Percentiles rank a stretch among this genome's conserved stretches.
phyloP scores from a whole-genome alignment of 2,797 vertebrate species.

The Streptopelia turtur region DNA sequence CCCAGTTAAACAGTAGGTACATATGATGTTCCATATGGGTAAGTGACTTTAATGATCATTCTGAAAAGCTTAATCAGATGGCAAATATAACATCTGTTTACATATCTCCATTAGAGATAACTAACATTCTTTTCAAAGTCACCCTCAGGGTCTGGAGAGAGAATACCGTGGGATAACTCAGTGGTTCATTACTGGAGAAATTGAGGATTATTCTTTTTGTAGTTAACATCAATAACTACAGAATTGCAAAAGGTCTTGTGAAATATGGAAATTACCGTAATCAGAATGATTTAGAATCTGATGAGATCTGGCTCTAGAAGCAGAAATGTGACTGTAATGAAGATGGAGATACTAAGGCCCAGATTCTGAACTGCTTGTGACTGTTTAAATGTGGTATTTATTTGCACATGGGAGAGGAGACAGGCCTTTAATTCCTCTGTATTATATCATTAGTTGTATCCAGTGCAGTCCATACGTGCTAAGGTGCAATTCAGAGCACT shows the following conservation, averaged over 20 bases:
- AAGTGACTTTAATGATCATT: slow-evolving; percentile 50
- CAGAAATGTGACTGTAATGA: neutral
- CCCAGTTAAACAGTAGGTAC: slow-evolving; percentile 40
- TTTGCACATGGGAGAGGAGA: neutral
- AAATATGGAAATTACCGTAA: slow-evolving; percentile 45
- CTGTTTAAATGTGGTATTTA: neutral
- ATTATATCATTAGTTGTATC: neutral
- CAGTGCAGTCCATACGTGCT: neutral
- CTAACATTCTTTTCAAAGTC: slow-evolving; percentile 56
- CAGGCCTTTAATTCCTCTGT: neutral
- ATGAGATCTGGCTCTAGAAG: neutral
- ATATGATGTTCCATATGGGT: slow-evolving; percentile 57
- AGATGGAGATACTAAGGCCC: neutral
- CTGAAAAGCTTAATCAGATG: slow-evolving; percentile 59
- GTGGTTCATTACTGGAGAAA: slow-evolving; percentile 18
- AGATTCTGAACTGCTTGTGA: neutral
- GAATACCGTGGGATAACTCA: neutral
- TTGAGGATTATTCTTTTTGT: slow-evolving; percentile 5
- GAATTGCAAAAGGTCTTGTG: slow-evolving; percentile 24
- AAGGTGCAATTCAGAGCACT: neutral
- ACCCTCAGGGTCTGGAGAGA: slow-evolving; percentile 40
- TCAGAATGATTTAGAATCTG: slow-evolving; percentile 40
- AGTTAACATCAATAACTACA: slow-evolving; percentile 51
- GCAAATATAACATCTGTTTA: slow-evolving; percentile 66
- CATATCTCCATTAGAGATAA: slow-evolving; percentile 24